Conservation (phyloP, 1,140 invertebrate genomes). For the Psilanteris sp. region DNA sequence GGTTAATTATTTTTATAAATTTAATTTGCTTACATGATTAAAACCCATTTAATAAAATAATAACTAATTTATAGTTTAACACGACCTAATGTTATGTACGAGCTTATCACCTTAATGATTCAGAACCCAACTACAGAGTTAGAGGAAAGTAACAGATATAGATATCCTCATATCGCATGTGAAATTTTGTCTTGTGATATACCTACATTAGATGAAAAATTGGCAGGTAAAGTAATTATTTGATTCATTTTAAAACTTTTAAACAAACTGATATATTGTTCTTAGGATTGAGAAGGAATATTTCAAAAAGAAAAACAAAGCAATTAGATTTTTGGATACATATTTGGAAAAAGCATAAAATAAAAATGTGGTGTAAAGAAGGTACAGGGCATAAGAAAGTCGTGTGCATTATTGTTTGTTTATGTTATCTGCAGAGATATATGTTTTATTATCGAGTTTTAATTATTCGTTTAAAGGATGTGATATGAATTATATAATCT, state of each 20-base stretch:
- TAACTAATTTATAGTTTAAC: constrained; percentile 83
- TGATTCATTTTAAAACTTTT: neutral
- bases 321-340: constrained; percentile 52
- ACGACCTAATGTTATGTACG: constrained; percentile 89
- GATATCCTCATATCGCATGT: constrained; percentile 95
- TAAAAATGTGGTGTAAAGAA: constrained; percentile 48
- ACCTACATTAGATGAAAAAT: constrained; percentile 89
- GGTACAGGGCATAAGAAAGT: constrained; percentile 36
- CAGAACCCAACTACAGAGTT: constrained; percentile 89
- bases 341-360: constrained; percentile 36
- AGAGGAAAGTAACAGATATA: constrained; percentile 90
- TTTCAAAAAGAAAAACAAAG: constrained; percentile 23
- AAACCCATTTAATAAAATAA: no score
- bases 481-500: no score
- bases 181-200: constrained; percentile 95
- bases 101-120: constrained; percentile 91
- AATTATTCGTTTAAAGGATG: no score
- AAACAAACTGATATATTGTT: constrained; percentile 18
- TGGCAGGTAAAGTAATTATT: constrained; percentile 81
- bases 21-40: no score
- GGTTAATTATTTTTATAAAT: no score
- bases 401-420: no score
- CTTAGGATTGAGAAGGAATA: constrained; percentile 44
- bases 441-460: no score
- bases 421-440: no score